A percentile compares a stretch with the other conserved stretches of the same genome.
Evolutionary conservation across 2,888 invertebrate genomes (phyloP).

Genomic region (Uloborus plumipes): DNA sequence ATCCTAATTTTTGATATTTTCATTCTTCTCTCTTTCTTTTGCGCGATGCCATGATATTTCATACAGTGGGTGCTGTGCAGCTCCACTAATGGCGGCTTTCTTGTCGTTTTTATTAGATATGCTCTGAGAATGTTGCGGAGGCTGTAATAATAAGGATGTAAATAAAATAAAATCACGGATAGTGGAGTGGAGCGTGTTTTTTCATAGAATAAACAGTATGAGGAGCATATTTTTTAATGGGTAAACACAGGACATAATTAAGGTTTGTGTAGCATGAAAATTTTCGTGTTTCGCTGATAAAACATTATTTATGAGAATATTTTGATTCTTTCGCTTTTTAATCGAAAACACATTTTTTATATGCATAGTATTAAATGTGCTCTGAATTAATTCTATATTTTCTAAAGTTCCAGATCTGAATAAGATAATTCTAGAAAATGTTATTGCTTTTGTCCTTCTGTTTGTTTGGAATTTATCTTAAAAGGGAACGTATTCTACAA

Average conservation of each 20-base stretch:
- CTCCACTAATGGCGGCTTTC: slow-evolving; percentile 9
- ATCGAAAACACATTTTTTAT: no score
- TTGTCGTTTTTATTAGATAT: neutral
- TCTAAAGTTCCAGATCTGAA: no score
- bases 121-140: neutral
- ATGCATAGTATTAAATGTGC: no score
- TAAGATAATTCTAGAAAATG: no score
- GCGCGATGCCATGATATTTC: neutral
- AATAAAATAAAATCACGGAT: neutral
- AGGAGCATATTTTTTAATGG: neutral
- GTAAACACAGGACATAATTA: neutral
- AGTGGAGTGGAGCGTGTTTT: neutral
- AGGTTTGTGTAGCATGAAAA: no score
- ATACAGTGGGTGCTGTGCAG: slow-evolving; percentile 3
- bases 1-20: neutral
- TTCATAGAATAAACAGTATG: neutral
- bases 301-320: no score
- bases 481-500: no score
- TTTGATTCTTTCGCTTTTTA: no score
- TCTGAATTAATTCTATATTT: no score
- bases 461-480: no score
- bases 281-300: no score
- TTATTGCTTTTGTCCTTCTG: no score
- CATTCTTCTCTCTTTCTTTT: neutral
- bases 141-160: neutral